Conservation (phyloP, 2,797 vertebrate species). For the Chaenodraco wilsoni region DNA sequence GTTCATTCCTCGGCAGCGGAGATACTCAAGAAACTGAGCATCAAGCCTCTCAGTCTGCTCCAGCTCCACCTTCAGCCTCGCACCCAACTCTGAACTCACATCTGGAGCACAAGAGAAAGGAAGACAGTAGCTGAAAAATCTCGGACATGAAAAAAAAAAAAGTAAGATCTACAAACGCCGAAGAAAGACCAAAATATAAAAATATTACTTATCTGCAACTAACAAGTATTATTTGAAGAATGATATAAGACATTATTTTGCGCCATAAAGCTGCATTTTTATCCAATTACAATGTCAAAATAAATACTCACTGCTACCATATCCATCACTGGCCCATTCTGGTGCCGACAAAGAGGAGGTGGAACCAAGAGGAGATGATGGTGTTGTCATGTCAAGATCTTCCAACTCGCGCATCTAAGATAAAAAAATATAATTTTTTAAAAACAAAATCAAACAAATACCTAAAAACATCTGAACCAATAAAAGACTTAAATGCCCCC, state of each 20-base stretch:
- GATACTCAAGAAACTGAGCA: constrained; percentile 80
- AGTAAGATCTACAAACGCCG: background rate
- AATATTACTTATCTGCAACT: background rate
- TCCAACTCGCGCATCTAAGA: constrained; percentile 82
- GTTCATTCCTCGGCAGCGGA: constrained; percentile 80
- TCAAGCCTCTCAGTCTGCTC: constrained; percentile 80
- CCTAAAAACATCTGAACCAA: background rate
- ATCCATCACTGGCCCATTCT: constrained; percentile 83
- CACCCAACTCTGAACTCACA: constrained; percentile 82
- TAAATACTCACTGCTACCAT: constrained; percentile 88
- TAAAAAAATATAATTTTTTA: background rate
- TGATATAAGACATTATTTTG: background rate
- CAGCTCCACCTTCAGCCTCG: constrained; percentile 79
- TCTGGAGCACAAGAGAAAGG: constrained; percentile 75
- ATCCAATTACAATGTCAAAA: background rate
- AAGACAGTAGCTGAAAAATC: background rate
- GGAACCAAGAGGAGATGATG: constrained; percentile 82
- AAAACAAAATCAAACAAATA: background rate
- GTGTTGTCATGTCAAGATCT: constrained; percentile 79
- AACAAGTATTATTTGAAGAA: background rate
- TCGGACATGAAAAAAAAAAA: background rate
- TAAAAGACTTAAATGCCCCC: background rate
- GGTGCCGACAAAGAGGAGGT: constrained; percentile 80
- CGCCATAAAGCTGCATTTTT: background rate
- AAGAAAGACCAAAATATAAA: background rate